A percentile compares a stretch with the other conserved stretches of the same genome.
These are phyloP conservation scores for Lerema accius DNA, from an alignment of 1,140 invertebrate genomes.

Conservation along the genomic window DNA sequence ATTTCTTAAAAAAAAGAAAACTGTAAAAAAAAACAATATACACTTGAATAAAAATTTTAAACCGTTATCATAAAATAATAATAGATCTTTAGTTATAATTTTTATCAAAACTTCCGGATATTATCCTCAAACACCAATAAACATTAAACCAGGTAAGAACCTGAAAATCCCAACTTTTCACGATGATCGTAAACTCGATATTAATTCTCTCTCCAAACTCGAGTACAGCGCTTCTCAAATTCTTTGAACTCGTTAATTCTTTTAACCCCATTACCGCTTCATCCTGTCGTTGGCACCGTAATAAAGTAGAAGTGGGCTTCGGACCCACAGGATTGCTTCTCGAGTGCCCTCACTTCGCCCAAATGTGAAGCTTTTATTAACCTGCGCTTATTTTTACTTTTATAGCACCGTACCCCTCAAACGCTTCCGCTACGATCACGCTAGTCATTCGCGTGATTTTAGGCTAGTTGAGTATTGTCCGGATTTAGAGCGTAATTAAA, in stretches of 20 bases:
- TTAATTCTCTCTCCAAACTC: background rate
- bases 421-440: background rate
- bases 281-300: conserved; percentile 36
- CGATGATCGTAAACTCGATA: background rate
- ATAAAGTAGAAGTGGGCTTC: conserved; percentile 52
- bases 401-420: conserved; percentile 35
- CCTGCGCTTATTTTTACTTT: conserved; percentile 44
- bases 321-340: conserved; percentile 73
- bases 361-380: conserved; percentile 73
- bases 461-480: background rate
- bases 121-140: too few relatives aligned
- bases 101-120: too few relatives aligned
- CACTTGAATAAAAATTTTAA: too few relatives aligned
- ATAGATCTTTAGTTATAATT: too few relatives aligned
- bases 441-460: background rate
- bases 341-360: conserved; percentile 59
- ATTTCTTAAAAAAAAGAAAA: too few relatives aligned
- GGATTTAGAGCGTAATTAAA: background rate
- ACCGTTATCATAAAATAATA: too few relatives aligned
- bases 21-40: too few relatives aligned
- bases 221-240: background rate
- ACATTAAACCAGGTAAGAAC: too few relatives aligned
- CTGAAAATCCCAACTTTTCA: too few relatives aligned
- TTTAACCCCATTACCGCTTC: conserved; percentile 28
- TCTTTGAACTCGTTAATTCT: background rate